A percentile compares a stretch with the other conserved stretches of the same genome.
These are phyloP conservation scores for Polyommatus icarus DNA, from an alignment of 2,888 invertebrate species.

Conservation along the genomic window DNA sequence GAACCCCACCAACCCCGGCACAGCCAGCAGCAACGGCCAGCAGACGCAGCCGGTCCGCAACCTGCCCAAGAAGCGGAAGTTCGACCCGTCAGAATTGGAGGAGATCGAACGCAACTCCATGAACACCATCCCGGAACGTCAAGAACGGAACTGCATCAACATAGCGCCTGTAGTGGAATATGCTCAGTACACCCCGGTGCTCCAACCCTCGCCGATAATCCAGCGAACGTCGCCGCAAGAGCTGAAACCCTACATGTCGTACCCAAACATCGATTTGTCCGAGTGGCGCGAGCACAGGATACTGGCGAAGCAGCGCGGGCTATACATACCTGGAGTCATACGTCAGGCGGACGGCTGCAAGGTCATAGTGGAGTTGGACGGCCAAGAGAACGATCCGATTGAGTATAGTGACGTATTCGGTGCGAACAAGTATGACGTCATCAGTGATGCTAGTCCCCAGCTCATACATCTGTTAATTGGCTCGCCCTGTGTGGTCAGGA, in stretches of 20 bases:
- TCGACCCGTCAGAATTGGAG: slow-evolving; percentile 88
- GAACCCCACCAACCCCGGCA: slow-evolving; percentile 71
- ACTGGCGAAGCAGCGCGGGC: slow-evolving; percentile 90
- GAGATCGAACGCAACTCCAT: slow-evolving; percentile 81
- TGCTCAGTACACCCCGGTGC: slow-evolving; percentile 43
- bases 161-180: slow-evolving; percentile 57
- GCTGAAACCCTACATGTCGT: slow-evolving; percentile 70
- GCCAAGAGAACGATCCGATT: slow-evolving; percentile 84
- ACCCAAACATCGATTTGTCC: slow-evolving; percentile 89
- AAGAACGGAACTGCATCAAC: slow-evolving; percentile 42
- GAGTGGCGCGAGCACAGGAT: slow-evolving; percentile 97
- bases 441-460: slow-evolving; percentile 95
- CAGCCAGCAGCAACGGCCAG: slow-evolving; percentile 59
- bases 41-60: slow-evolving; percentile 83
- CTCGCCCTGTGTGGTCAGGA: slow-evolving; percentile 89
- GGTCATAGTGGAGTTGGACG: slow-evolving; percentile 91
- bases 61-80: slow-evolving; percentile 96
- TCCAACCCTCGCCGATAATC: slow-evolving; percentile 52
- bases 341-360: slow-evolving; percentile 85
- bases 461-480: slow-evolving; percentile 89
- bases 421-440: slow-evolving; percentile 90
- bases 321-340: slow-evolving; percentile 94
- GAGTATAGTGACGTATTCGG: slow-evolving; percentile 89
- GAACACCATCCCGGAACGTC: slow-evolving; percentile 57
- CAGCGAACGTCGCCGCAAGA: slow-evolving; percentile 81